phyloP scores from a whole-genome alignment of 1,140 invertebrate species.

The Trachymyrmex cornetzi region DNA sequence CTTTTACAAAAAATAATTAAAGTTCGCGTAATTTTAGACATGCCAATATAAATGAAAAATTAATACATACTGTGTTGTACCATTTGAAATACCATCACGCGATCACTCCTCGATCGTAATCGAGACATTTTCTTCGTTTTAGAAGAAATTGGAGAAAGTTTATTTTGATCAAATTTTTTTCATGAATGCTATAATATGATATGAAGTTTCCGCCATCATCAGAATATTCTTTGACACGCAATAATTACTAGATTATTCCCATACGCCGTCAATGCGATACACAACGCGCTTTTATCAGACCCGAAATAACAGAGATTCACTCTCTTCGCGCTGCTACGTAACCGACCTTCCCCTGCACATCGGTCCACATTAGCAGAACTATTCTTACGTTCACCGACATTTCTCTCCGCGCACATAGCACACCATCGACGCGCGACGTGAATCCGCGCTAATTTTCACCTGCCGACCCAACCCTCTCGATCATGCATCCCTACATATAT shows the following conservation, averaged over 20 bases:
- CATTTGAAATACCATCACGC: not conserved
- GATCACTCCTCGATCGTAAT: constrained; percentile 35
- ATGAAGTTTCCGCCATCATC: not conserved
- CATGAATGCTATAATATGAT: not conserved
- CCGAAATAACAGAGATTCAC: constrained; percentile 15
- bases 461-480: not conserved
- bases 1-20: not conserved
- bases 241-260: not conserved
- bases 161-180: not conserved
- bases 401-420: constrained; percentile 37
- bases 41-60: not conserved
- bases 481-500: constrained; percentile 31
- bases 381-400: constrained; percentile 53
- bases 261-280: not conserved
- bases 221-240: not conserved
- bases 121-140: not conserved
- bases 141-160: not conserved
- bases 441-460: constrained; percentile 25
- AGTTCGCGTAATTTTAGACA: constrained; percentile 7
- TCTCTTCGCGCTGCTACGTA: constrained; percentile 14
- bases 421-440: not conserved
- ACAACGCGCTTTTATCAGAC: not conserved
- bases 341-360: constrained; percentile 39
- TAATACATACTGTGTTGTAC: constrained; percentile 15
- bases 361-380: constrained; percentile 42